phyloP scores from a whole-genome alignment of 2,888 invertebrate genomes.

The Apodemia mormo region DNA sequence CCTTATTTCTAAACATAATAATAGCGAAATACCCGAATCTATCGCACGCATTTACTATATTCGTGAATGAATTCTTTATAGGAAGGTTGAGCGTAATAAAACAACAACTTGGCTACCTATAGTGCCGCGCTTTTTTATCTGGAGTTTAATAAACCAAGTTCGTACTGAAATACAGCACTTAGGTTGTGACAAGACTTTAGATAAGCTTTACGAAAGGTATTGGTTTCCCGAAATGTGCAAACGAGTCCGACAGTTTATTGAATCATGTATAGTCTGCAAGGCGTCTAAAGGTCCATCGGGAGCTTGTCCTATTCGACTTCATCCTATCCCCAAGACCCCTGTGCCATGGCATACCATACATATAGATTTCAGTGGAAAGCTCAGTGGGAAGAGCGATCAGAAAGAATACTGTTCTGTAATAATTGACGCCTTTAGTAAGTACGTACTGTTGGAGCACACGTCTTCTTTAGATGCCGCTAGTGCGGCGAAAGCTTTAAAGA shows the following conservation, averaged over 20 bases:
- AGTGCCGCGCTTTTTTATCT: slow-evolving; percentile 35
- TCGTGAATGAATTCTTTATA: slow-evolving; percentile 34
- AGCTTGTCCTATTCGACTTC: slow-evolving; percentile 30
- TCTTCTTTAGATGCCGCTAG: too few relatives aligned
- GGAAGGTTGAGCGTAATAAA: slow-evolving; percentile 37
- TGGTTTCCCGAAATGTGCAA: slow-evolving; percentile 42
- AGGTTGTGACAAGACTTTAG: slow-evolving; percentile 40
- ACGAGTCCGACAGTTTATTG: slow-evolving; percentile 35
- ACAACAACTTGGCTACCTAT: slow-evolving; percentile 29
- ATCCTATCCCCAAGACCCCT: slow-evolving; percentile 35
- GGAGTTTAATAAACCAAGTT: slow-evolving; percentile 40
- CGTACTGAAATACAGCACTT: slow-evolving; percentile 39
- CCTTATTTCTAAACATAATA: slow-evolving; percentile 27
- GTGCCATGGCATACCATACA: slow-evolving; percentile 42
- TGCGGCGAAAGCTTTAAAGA: too few relatives aligned
- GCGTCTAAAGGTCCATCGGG: slow-evolving; percentile 36
- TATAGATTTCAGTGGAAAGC: slow-evolving; percentile 32
- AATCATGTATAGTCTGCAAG: slow-evolving; percentile 38
- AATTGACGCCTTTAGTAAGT: too few relatives aligned
- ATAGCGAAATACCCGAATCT: slow-evolving; percentile 18
- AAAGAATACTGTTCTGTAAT: too few relatives aligned
- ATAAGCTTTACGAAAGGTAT: slow-evolving; percentile 40
- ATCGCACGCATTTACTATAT: slow-evolving; percentile 37
- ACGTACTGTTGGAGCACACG: too few relatives aligned
- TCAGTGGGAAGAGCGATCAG: too few relatives aligned